A percentile compares a stretch with the other conserved stretches of the same genome.
These are phyloP conservation scores for Willowsia nigromaculata DNA, from an alignment of 2,888 invertebrate genomes.

Conservation along the genomic window DNA sequence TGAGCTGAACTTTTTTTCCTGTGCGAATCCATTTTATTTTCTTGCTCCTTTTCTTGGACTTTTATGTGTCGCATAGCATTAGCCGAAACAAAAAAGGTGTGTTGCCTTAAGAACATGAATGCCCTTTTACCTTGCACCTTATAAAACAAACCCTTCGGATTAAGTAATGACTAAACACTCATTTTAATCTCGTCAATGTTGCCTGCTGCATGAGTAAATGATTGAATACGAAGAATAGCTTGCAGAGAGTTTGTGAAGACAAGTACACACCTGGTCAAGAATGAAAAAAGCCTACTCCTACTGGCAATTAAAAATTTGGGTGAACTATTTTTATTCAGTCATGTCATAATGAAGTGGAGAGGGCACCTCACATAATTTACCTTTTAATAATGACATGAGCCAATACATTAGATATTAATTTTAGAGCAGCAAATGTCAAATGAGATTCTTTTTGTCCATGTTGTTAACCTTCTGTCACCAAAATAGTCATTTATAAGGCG, in stretches of 20 bases:
- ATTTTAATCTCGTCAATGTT: neutral
- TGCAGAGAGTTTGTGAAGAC: neutral
- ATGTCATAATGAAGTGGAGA: neutral
- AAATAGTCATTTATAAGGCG: constrained; percentile 22
- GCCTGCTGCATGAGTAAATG: neutral
- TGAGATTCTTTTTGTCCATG: neutral
- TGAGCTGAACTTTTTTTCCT: neutral
- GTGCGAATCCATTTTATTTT: neutral
- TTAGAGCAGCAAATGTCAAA: neutral
- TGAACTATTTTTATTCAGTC: constrained; percentile 24
- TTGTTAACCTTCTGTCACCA: constrained; percentile 64
- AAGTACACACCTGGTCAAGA: constrained; percentile 1
- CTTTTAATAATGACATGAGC: neutral
- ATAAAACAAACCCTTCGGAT: constrained; percentile 6
- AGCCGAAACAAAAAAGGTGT: neutral
- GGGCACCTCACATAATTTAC: neutral
- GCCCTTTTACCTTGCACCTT: constrained; percentile 36
- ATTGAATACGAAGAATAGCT: neutral
- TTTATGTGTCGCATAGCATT: neutral
- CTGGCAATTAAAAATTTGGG: constrained; percentile 60
- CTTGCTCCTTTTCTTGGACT: constrained; percentile 15
- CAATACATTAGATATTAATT: neutral
- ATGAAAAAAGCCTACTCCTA: neutral
- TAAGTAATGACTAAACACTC: constrained; percentile 28
- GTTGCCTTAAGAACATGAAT: constrained; percentile 38